Conservation (phyloP, 2,888 invertebrate genomes). For the Cremastobaeus sp. region DNA sequence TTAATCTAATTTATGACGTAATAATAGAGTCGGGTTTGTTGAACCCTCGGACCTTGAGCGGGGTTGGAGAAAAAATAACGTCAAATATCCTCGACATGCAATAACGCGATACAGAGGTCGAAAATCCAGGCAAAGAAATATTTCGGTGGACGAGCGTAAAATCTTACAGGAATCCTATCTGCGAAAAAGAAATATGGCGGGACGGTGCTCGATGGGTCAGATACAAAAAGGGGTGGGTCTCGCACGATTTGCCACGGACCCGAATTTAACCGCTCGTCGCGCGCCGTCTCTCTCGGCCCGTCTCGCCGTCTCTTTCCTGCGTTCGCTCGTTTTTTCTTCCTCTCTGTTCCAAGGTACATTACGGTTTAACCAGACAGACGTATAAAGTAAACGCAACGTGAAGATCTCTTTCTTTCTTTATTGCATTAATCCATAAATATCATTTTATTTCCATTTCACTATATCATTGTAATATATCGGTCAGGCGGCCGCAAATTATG, state of each 20-base stretch:
- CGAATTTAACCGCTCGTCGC: conserved; percentile 53
- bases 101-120: conserved; percentile 36
- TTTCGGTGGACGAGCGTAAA: conserved; percentile 66
- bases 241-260: conserved; percentile 72
- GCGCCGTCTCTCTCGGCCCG: conserved; percentile 40
- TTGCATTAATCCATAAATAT: conserved; percentile 51
- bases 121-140: conserved; percentile 44
- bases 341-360: conserved; percentile 43
- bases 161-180: conserved; percentile 67
- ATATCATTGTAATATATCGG: conserved; percentile 56
- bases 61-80: conserved; percentile 34
- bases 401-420: conserved; percentile 43
- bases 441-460: conserved; percentile 52
- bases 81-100: conserved; percentile 42
- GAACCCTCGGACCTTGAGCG: conserved; percentile 36
- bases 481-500: conserved; percentile 52
- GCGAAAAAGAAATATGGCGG: conserved; percentile 60
- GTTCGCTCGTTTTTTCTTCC: not conserved
- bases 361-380: conserved; percentile 53
- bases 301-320: conserved; percentile 51
- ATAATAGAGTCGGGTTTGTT: conserved; percentile 51
- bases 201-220: conserved; percentile 53
- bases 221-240: conserved; percentile 70
- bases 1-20: conserved; percentile 55
- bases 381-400: conserved; percentile 54